A percentile compares a stretch with the other conserved stretches of the same genome.
Evolutionary conservation across 1,140 invertebrate genomes (phyloP).

Genomic region (Hestina assimilis): DNA sequence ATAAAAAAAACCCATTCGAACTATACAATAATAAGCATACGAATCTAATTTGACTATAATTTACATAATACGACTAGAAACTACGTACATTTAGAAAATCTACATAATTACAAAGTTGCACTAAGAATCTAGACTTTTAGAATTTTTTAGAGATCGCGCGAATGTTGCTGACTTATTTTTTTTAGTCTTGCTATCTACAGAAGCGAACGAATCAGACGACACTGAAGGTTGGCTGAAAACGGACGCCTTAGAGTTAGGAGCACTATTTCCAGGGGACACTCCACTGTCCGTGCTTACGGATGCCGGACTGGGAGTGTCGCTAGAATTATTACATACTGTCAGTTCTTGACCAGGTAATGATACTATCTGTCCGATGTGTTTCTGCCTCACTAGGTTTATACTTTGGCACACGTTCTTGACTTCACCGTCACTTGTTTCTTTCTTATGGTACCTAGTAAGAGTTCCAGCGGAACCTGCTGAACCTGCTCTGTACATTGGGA

Average conservation of each 20-base stretch:
- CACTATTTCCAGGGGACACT: constrained; percentile 62
- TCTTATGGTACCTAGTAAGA: constrained; percentile 66
- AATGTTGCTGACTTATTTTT: constrained; percentile 56
- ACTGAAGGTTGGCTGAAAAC: constrained; percentile 50
- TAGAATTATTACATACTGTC: constrained; percentile 67
- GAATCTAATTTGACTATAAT: constrained; percentile 68
- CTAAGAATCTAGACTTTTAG: constrained; percentile 74
- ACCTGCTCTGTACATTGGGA: constrained; percentile 65
- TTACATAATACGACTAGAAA: constrained; percentile 57
- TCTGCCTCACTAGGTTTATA: constrained; percentile 74
- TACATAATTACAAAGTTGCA: constrained; percentile 75
- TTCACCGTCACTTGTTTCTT: constrained; percentile 55
- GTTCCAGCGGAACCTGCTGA: constrained; percentile 69
- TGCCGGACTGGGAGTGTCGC: constrained; percentile 61
- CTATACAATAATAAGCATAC: constrained; percentile 63
- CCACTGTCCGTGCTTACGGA: constrained; percentile 66
- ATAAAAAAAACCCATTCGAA: constrained; percentile 40
- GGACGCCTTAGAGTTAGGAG: constrained; percentile 54
- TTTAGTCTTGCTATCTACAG: constrained; percentile 55
- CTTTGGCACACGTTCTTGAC: constrained; percentile 75
- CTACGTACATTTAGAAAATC: constrained; percentile 77
- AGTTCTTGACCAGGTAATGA: constrained; percentile 67
- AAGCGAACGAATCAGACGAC: constrained; percentile 39
- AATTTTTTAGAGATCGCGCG: constrained; percentile 65
- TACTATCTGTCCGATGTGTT: constrained; percentile 74